Evolutionary conservation across 2,888 invertebrate species (phyloP), one percentile per base, ranked within the genome.

Genomic region (Ennomos erosarius): DNA sequence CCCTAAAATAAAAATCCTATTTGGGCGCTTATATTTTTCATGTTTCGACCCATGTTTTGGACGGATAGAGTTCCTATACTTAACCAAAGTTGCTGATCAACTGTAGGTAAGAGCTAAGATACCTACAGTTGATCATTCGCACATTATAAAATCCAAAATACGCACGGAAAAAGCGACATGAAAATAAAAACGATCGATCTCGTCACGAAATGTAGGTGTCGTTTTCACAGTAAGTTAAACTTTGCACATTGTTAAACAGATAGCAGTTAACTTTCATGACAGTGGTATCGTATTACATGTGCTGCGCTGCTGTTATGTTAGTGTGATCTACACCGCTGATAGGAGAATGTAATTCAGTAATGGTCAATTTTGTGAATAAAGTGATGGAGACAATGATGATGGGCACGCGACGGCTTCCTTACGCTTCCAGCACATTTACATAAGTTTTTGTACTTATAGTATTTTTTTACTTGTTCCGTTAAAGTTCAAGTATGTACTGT

Each of bases 321-420:
- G 62, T 79, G 75, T 80, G 77, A 80, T 79, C 78, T 75, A 78
- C 73, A 69, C 65, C 69, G 74, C 45, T 71, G 73, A 79, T 77
- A 79, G 78, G 79, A 70, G 76, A 79, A 75, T 74, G 74, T 78
- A 80, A 78, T 82, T 75, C 70, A 55, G 74, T 85, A 83, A 84
- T 84, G 80, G 79, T 75, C 69, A 75, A 68, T 70, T 72, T 75
- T 75, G 71, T 74, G 74, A 73, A 75, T 70, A 73, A 72, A 72
- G 71, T 69, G 66, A 72, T 68, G n/a, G n/a, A 68, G 67, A 62
- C 68, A 76, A 78, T 76, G 79, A 74, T 80, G 78, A 81, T 78
- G 71, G 76, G 66, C 84, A 84, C 82, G 84, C 82, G 71, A 84
- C 60, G 71, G 68, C 62, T 47, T 59, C 60, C 39, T 53, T 49